Base-by-base conservation (phyloP, 2,888 invertebrate species). In the Clusia tigrina region DNA sequence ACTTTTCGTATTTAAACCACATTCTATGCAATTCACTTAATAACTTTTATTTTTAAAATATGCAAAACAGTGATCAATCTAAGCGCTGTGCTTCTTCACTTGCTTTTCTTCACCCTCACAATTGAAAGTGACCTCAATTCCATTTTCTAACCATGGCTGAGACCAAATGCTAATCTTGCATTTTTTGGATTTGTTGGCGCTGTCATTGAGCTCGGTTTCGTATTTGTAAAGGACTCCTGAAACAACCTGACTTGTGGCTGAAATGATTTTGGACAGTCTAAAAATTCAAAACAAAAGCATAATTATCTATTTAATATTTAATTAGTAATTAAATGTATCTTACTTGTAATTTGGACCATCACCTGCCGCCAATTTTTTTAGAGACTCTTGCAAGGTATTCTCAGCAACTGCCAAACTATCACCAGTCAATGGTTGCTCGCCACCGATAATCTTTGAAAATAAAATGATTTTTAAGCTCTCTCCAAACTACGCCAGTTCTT, bases 121-220 rank as follows among this genome's bases (percentile, higher is more conserved):
- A 1, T 71, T 37, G n/a, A 77, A 69, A 17, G 70, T 71, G 1
- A 75, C 66, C 24, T 69, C 20, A 56, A 70, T 68, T 5, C 68
- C 73, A 52, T 75, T 64, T 6, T 65, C 53, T 56, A 74, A 57
- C 76, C 75, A 76, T 1, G 71, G 66, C 46, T 68, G 72, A 2
- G 69, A 67, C 72, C 71, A 73, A 58, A 77, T 77, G 5, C 54
- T 20, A 3, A 76, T 67, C 37, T 69, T 58, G 60, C 76, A 75
- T 9, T 67, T 64, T 65, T 72, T 73, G 0, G 54, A 60, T 0
- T 42, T 46, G 2, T 57, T 62, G 3, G 67, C 52, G 3, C 62
- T 54, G 48, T 69, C 67, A 24, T 69, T 54, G 1, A 76, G 67
- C 42, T 75, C 72, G 15, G 67, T 73, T 17, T 69, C 64, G 20